A percentile compares a stretch with the other conserved stretches of the same genome.
Conservation (phyloP, 1,140 invertebrate genomes). For the Ephestia elutella region DNA sequence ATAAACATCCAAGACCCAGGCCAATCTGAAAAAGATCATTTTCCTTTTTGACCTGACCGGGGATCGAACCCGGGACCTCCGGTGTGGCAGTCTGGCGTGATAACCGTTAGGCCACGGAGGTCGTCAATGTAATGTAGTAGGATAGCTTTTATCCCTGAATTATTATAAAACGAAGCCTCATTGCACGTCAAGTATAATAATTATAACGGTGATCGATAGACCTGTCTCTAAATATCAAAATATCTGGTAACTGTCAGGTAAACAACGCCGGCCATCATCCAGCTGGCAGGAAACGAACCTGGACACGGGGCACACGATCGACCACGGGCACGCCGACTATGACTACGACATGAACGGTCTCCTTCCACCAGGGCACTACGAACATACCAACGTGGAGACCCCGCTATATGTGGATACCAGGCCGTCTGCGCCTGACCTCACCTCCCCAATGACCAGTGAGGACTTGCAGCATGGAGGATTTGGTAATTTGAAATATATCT, state of each 20-base stretch:
- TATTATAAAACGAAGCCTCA: too few species aligned
- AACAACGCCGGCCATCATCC: conserved; percentile 58
- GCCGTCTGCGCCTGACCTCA: conserved; percentile 35
- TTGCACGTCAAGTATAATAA: too few species aligned
- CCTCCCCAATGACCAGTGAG: conserved; percentile 65
- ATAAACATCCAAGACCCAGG: too few species aligned
- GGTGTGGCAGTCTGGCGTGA: too few species aligned
- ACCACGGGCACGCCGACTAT: conserved; percentile 72
- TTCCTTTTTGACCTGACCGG: too few species aligned
- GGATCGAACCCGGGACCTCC: too few species aligned
- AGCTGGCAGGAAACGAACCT: conserved; percentile 93
- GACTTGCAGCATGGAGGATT: conserved; percentile 72
- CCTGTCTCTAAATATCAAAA: too few species aligned
- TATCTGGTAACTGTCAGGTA: conserved; percentile 28
- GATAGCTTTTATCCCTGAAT: too few species aligned
- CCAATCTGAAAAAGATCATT: too few species aligned
- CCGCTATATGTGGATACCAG: conserved; percentile 76
- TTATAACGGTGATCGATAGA: too few species aligned
- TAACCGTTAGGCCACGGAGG: too few species aligned
- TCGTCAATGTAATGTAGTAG: too few species aligned
- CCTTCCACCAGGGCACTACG: conserved; percentile 41
- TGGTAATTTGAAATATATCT: conserved; percentile 35
- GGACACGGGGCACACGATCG: conserved; percentile 82
- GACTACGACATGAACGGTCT: conserved; percentile 39
- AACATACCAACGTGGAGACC: conserved; percentile 38